These are phyloP conservation scores for Beris chalybata DNA, from an alignment of 2,888 invertebrate species.

Conservation along the genomic window DNA sequence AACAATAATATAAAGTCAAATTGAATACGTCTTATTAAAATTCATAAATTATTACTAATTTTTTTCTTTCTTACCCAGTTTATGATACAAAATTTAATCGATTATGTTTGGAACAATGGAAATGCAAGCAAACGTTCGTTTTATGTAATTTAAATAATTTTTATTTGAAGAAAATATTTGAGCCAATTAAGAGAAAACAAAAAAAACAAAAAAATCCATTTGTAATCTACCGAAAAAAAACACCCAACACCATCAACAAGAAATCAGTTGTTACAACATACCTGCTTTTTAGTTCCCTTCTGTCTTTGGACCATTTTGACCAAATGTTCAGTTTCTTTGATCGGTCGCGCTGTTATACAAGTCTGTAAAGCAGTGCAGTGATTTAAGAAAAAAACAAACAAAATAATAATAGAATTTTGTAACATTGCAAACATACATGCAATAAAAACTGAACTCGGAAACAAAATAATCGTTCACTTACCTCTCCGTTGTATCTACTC, in stretches of 20 bases:
- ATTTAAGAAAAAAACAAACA: slow-evolving; percentile 13
- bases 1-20: too few species aligned
- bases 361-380: slow-evolving; percentile 22
- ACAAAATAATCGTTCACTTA: slow-evolving; percentile 42
- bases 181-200: too few species aligned
- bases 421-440: background rate
- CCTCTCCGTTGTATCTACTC: slow-evolving; percentile 59
- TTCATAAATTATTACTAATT: too few species aligned
- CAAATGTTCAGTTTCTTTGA: slow-evolving; percentile 47
- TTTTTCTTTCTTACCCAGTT: too few species aligned
- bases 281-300: slow-evolving; percentile 37
- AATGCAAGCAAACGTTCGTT: too few species aligned
- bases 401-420: slow-evolving; percentile 4
- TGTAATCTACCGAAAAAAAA: too few species aligned
- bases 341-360: slow-evolving; percentile 33
- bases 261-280: slow-evolving; percentile 1
- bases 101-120: too few species aligned
- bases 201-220: too few species aligned
- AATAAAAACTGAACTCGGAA: background rate
- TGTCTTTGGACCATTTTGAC: slow-evolving; percentile 49
- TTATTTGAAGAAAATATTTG: too few species aligned
- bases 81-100: too few species aligned
- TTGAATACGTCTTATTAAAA: too few species aligned
- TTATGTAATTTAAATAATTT: too few species aligned
- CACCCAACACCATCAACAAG: background rate